Base-by-base conservation (phyloP, 2,888 invertebrate genomes). In the Noctua fimbriata region DNA sequence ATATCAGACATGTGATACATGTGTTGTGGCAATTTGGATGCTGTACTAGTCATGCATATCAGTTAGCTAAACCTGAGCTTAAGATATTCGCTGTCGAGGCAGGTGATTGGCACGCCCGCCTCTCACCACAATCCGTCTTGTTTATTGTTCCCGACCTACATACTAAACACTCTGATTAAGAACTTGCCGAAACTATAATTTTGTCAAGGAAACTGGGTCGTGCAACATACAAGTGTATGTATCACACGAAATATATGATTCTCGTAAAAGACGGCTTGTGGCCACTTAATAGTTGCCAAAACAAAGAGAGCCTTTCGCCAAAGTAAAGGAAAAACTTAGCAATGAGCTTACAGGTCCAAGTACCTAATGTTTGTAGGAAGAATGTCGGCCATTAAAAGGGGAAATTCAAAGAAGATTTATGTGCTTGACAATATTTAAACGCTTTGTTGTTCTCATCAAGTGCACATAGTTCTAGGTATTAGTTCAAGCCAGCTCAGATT, bases 201-300 rank as follows among this genome's bases (percentile, higher is more conserved):
- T 79, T 79, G 65, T 71, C 75, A 87, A 82, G 82, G 82, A 73
- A 82, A 78, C 69, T 77, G 44, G 76, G 76, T 76, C 69, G 72
- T 74, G 41, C 72, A 72, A 69, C 72, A 69, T 44, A 80, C 69
- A 55, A 74, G 76, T 76, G 65, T 73, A 76, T 77, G 76, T 72
- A 78, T 75, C 74, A 77, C 78, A 77, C 66, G 58, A 78, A 87
- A 83, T 83, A 82, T 84, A 87, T 80, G 76, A 73, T 73, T 67
- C 78, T 81, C 66, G 74, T 79, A 78, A 78, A 77, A 82, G 78
- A 73, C 67, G 82, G 72, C 69, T 71, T 78, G 78, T 70, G 77
- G 78, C 73, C 82, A 82, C 81, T 89, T 88, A 88, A 89, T 86
- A 88, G 88, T 88, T 83, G 73, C 76, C 75, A 84, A 88, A 88